Conservation (phyloP, 2,797 vertebrate genomes). For the Manis crassicaudata region DNA sequence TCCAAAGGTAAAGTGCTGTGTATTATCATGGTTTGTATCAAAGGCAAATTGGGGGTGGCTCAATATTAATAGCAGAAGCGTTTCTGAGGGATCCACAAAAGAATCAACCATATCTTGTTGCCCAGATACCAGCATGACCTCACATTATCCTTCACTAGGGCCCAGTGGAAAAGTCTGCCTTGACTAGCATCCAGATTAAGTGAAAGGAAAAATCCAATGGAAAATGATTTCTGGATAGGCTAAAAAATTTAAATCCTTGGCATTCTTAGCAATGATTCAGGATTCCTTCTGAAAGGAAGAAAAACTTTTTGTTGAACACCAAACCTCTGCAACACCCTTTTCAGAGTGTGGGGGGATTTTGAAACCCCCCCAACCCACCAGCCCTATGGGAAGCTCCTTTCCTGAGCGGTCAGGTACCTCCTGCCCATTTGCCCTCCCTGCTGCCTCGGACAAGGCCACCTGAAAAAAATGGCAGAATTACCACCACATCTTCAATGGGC, state of each 20-base stretch:
- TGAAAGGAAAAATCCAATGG: neutral
- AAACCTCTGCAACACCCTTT: neutral
- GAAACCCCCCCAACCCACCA: neutral
- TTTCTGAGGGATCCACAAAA: neutral
- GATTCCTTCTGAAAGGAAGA: neutral
- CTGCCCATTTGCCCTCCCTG: slow-evolving; percentile 8
- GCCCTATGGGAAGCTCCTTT: neutral
- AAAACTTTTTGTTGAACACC: neutral
- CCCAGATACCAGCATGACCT: fast-evolving
- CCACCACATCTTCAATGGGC: slow-evolving; percentile 14
- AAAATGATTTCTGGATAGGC: neutral
- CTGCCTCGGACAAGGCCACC: neutral
- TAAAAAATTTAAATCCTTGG: neutral
- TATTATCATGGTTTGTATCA: neutral
- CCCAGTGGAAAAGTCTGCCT: neutral
- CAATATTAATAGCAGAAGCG: neutral
- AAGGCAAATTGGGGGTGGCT: neutral
- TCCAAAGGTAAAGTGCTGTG: neutral
- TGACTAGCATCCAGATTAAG: neutral
- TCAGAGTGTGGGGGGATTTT: neutral
- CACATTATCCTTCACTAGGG: neutral
- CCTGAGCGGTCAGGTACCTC: neutral
- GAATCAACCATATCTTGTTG: neutral
- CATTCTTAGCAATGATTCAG: neutral
- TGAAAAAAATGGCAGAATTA: neutral